These are phyloP conservation scores for Chironomus striatipennis DNA, from an alignment of 1,140 invertebrate species.

Conservation along the genomic window DNA sequence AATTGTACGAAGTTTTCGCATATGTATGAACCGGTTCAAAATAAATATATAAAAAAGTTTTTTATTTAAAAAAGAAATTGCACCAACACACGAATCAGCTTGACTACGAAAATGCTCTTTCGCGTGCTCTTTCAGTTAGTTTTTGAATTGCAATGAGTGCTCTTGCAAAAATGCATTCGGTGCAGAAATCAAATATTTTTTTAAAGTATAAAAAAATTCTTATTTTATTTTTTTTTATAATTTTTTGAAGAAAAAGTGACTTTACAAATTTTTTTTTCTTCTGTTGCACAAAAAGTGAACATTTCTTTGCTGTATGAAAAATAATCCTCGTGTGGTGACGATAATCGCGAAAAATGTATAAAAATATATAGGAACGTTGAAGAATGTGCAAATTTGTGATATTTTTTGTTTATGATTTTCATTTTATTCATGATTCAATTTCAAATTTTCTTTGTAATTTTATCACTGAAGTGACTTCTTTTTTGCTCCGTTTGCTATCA, in stretches of 20 bases:
- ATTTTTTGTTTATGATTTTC: neutral
- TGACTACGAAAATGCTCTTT: slow-evolving; percentile 19
- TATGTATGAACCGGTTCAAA: slow-evolving; percentile 12
- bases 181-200: neutral
- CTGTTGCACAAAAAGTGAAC: neutral
- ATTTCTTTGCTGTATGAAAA: neutral
- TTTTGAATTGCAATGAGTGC: slow-evolving; percentile 22
- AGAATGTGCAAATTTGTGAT: neutral
- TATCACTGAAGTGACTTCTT: neutral
- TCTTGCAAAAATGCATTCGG: slow-evolving; percentile 21
- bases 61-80: slow-evolving; percentile 17
- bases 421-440: neutral
- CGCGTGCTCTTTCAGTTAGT: slow-evolving; percentile 18
- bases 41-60: slow-evolving; percentile 2
- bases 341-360: neutral
- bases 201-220: neutral
- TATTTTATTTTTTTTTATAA: neutral
- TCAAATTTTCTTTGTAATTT: neutral
- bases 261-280: neutral
- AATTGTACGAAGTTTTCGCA: neutral
- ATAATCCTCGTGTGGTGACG: neutral
- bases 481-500: too few species aligned
- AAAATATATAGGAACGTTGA: too few species aligned
- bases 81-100: slow-evolving; percentile 16
- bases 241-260: neutral